Evolutionary conservation across 1,140 invertebrate species (phyloP).

Genomic region (Pomacea maculata): DNA sequence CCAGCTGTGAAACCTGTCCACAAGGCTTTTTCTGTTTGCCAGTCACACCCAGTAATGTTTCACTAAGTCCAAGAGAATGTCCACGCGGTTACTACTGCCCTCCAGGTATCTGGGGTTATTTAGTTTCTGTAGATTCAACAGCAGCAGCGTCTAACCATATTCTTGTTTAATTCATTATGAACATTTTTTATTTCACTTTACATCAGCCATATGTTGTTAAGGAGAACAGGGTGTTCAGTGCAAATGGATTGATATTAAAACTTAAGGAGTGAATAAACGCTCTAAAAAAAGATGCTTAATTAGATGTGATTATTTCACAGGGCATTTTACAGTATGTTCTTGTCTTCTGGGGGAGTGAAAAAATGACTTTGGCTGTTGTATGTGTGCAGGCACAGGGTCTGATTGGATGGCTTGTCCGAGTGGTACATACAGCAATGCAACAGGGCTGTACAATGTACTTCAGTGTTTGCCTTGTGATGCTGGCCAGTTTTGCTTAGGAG

Average conservation of each 20-base stretch:
- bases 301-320: too few species aligned
- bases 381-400: constrained; percentile 49
- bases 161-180: too few species aligned
- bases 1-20: constrained; percentile 45
- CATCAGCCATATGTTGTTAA: too few species aligned
- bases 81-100: constrained; percentile 60
- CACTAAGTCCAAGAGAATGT: constrained; percentile 51
- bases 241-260: too few species aligned
- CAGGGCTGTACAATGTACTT: constrained; percentile 38
- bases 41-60: constrained; percentile 47
- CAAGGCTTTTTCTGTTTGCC: constrained; percentile 54
- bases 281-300: too few species aligned
- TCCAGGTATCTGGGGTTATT: constrained; percentile 38
- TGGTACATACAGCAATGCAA: constrained; percentile 52
- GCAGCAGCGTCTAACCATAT: too few species aligned
- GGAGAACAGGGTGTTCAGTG: too few species aligned
- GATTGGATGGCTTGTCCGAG: constrained; percentile 55
- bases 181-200: too few species aligned
- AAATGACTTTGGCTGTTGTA: neutral
- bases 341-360: too few species aligned
- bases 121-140: neutral
- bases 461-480: constrained; percentile 54
- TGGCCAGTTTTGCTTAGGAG: constrained; percentile 54
- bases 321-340: neutral
- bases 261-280: too few species aligned